phyloP scores from a whole-genome alignment of 2,797 vertebrate species.

The Melanotaenia nigrans region DNA sequence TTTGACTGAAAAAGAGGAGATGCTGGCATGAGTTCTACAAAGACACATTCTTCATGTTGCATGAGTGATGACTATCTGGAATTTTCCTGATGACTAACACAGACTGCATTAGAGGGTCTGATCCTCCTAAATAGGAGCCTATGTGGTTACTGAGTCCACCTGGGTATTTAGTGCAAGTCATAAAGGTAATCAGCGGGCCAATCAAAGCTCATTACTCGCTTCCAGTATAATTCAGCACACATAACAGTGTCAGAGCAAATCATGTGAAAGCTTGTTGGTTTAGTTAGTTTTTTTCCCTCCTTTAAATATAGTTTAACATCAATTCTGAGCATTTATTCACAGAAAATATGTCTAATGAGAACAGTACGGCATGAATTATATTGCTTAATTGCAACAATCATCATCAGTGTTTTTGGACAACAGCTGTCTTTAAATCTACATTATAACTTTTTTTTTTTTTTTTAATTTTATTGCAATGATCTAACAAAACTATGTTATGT shows the following conservation, averaged over 20 bases:
- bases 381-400: background rate
- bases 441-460: background rate
- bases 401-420: background rate
- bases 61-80: conserved; percentile 61
- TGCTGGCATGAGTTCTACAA: conserved; percentile 32
- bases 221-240: conserved; percentile 26
- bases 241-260: conserved; percentile 33
- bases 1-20: conserved; percentile 53
- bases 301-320: conserved; percentile 1
- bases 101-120: conserved; percentile 53
- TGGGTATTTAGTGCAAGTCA: conserved; percentile 56
- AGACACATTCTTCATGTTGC: conserved; percentile 42
- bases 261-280: conserved; percentile 15
- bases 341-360: conserved; percentile 16
- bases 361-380: conserved; percentile 12
- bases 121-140: conserved; percentile 44
- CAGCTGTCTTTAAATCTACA: background rate
- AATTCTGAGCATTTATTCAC: conserved; percentile 17
- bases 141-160: conserved; percentile 51
- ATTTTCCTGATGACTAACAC: conserved; percentile 69
- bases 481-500: conserved; percentile 1
- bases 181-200: conserved; percentile 47
- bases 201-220: conserved; percentile 34
- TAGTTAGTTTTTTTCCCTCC: background rate
- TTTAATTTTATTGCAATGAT: background rate